These are phyloP conservation scores for Garrulus glandarius DNA, from an alignment of 2,797 vertebrate species.

Conservation along the genomic window DNA sequence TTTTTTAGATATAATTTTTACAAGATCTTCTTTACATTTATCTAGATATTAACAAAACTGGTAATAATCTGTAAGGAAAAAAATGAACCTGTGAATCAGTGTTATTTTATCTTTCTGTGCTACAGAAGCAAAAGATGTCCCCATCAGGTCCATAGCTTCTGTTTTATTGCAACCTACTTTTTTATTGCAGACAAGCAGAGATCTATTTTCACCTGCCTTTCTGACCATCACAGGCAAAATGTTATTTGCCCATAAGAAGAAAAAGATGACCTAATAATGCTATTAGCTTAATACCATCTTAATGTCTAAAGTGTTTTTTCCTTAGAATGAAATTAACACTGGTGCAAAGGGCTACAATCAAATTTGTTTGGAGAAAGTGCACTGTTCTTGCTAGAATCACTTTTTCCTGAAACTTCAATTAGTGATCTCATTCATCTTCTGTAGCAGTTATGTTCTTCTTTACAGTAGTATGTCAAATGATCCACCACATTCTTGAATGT, in stretches of 20 bases:
- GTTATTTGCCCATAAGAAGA: background rate
- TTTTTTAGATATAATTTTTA: background rate
- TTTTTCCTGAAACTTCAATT: background rate
- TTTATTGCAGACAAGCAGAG: background rate
- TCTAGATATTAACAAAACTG: background rate
- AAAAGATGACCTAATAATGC: background rate
- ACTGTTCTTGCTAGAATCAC: background rate
- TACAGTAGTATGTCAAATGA: background rate
- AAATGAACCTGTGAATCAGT: background rate
- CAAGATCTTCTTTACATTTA: background rate
- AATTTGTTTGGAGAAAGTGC: background rate
- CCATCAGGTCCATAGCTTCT: background rate
- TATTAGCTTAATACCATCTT: constrained; percentile 28
- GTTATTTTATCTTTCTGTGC: background rate
- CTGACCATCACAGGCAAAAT: background rate
- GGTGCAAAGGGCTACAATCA: background rate
- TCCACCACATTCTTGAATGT: background rate
- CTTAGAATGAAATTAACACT: background rate
- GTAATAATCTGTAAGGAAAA: background rate
- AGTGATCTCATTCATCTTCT: background rate
- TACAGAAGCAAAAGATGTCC: background rate
- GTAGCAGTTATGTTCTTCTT: background rate
- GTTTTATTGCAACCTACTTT: background rate
- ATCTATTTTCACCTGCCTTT: background rate
- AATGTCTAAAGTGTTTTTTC: background rate